Base-by-base conservation (phyloP, 2,888 invertebrate species). In the Drosophila trichaetosa region DNA sequence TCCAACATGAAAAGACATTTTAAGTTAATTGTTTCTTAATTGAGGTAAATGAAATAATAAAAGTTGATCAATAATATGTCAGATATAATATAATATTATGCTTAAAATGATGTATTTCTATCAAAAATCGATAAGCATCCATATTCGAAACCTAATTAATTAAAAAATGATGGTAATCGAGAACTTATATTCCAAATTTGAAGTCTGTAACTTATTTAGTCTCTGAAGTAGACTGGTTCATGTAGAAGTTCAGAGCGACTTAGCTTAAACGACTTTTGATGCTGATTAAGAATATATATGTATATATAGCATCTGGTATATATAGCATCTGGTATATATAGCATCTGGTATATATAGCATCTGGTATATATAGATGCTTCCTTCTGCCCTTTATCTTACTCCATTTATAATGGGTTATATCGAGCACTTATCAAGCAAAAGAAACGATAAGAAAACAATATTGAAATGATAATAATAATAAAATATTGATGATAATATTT, bases 1-100 rank as follows among this genome's bases (percentile, higher is more conserved):
- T 46, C 16, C 4, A 21, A 46, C 4, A 7, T 4, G 7, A 46
- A 21, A 46, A 21, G 0, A 13, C 3, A 6, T 42, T 42, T 42
- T 21, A 3, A 3, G 1, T 4, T 38, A 4, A 18, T 0, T 21
- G 13, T 21, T 13, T 21, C 6, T 13, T 6, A 3, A 6, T 21
- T 24, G 16, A 2, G 1, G 21, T 7, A 8, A 24, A 24, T 21
- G 0, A 8, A 24, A 24, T 21, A 0, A 1, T 21, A 4, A 2
- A 2, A 21, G 1, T 21, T 16, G 21, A 46, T 46, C 21, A n/a
- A 40, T 10, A n/a, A 10, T n/a, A 4, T 40, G 2, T n/a, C 10
- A 21, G 21, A 42, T 13, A 2, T 31, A 8, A 2, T 8, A 42
- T 42, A 21, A 8, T 46, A 24, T 16, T 21, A 46, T 46, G 2